Percentiles rank a stretch among this genome's conserved stretches.
Conservation (phyloP, 2,113 vertebrate genomes). For the Amblyornis subalaris region DNA sequence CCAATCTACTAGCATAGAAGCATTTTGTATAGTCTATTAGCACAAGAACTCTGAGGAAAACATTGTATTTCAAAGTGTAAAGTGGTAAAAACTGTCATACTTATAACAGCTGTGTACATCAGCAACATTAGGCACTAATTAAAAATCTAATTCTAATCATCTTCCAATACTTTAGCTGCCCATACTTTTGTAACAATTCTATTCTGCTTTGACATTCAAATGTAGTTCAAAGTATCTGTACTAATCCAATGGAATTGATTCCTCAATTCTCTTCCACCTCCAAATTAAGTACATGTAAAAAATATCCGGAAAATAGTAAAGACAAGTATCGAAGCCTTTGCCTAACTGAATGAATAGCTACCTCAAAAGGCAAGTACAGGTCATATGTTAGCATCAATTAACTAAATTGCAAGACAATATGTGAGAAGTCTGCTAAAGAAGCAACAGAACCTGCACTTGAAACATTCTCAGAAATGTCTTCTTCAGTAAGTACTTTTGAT, state of each 20-base stretch:
- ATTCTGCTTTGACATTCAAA: neutral
- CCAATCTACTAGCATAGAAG: neutral
- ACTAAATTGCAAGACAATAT: accelerated
- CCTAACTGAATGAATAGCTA: neutral
- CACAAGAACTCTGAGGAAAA: neutral
- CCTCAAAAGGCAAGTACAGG: neutral
- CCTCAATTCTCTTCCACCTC: neutral
- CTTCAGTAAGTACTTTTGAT: neutral
- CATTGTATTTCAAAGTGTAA: neutral
- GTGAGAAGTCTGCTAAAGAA: neutral
- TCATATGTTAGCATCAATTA: neutral
- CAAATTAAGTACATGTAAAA: neutral
- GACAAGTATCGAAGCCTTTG: neutral
- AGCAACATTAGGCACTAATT: neutral
- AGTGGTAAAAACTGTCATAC: neutral
- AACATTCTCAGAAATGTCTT: neutral
- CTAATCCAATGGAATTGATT: neutral
- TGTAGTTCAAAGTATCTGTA: neutral
- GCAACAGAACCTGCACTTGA: neutral
- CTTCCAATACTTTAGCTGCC: neutral
- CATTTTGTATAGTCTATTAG: neutral
- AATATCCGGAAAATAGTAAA: neutral
- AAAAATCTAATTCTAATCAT: neutral
- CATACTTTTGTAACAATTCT: neutral
- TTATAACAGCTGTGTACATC: neutral